Base-by-base conservation (phyloP, 2,888 invertebrate species). In the Stictocephala bisonia region DNA sequence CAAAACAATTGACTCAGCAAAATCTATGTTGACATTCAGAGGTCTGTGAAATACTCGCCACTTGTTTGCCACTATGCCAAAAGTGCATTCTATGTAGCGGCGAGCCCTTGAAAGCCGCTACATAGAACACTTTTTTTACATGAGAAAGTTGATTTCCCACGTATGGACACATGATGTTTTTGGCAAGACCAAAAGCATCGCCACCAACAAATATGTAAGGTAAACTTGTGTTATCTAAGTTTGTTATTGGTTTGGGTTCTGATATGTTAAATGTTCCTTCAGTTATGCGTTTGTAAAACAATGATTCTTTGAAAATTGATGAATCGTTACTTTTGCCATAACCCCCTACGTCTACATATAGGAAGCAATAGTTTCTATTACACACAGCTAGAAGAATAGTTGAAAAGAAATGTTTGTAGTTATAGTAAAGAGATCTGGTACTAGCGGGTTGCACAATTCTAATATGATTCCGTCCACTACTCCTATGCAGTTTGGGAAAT, bases 401-500 rank as follows among this genome's bases (percentile, higher is more conserved):
- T 66, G 76, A 79, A 73, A 74, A 78, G 72, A 73, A 77, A 74
- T 78, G 71, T 76, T 78, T 80, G 68, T 79, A 79, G 66, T 79
- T 79, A 66, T 77, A 77, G 73, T 75, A 79, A 66, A 78, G 66
- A 35, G 78, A 78, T 50, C 78, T 78, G 56, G 74, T 76, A 70
- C 76, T 41, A 66, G 72, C 51, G 60, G 80, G 79, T 69, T 77
- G 71, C 40, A 75, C 75, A 18, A 79, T 67, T 51, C 77, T 31
- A 1, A 78, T 64, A 56, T 77, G 76, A 35, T 77, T 78, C 78
- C 76, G 15, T 77, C 78, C 13, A 79, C 74, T 64, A 74, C 76
- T 71, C 80, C 79, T 51, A 80, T 76, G 73, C 79, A 79, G 73
- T 79, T 77, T 50, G 77, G 80, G 77, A 80, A 80, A 72, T 79